Evolutionary conservation across 2,113 vertebrate genomes (phyloP).

Genomic region (Indri indri): DNA sequence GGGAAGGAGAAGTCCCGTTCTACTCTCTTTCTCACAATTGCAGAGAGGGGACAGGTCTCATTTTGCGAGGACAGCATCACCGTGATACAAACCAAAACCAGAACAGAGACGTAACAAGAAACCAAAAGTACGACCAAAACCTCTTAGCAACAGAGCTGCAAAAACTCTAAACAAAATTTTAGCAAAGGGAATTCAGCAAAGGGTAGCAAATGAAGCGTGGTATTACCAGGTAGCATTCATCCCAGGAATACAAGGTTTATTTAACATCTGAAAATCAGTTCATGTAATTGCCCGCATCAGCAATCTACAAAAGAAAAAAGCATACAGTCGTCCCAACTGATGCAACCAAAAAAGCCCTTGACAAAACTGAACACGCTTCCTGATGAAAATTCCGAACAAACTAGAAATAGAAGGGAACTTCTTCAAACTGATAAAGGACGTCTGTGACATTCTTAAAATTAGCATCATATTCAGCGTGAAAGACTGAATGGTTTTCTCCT

Average conservation of each 20-base stretch:
- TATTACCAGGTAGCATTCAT: too few species aligned
- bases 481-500: rapidly evolving
- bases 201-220: rapidly evolving
- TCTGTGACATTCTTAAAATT: rapidly evolving
- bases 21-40: rapidly evolving
- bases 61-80: rapidly evolving
- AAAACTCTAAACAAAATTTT: background rate
- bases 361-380: rapidly evolving
- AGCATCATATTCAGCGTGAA: rapidly evolving
- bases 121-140: rapidly evolving
- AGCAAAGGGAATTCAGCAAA: background rate
- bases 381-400: background rate
- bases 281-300: background rate
- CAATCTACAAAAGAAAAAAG: background rate
- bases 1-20: rapidly evolving
- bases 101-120: rapidly evolving
- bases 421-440: rapidly evolving
- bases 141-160: rapidly evolving
- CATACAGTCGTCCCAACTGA: rapidly evolving
- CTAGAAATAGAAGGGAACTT: too few species aligned
- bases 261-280: background rate
- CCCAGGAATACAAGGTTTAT: background rate
- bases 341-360: too few species aligned
- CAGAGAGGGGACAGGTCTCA: rapidly evolving
- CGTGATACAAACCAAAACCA: rapidly evolving